These are phyloP conservation scores for Sycobia sp. DNA, from an alignment of 1,140 invertebrate species.

Conservation along the genomic window DNA sequence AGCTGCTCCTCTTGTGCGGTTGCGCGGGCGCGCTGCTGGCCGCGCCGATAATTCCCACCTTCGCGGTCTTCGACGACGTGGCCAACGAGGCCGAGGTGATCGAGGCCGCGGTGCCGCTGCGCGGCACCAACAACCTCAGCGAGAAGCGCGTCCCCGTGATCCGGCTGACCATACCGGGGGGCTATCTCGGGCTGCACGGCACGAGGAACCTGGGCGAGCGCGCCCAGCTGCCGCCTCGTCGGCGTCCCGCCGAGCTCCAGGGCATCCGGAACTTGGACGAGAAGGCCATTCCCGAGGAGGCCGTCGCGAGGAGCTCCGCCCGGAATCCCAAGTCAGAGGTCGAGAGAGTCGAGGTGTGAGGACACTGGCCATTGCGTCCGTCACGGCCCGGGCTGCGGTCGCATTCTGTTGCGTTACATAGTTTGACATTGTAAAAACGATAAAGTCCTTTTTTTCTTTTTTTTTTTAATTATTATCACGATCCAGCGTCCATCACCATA, in stretches of 20 bases:
- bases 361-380: too few relatives aligned
- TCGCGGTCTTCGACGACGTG: conserved; percentile 33
- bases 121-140: conserved; percentile 43
- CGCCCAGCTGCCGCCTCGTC: conserved; percentile 28
- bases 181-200: conserved; percentile 36
- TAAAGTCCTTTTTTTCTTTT: too few relatives aligned
- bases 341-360: conserved; percentile 6
- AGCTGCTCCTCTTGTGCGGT: conserved; percentile 42
- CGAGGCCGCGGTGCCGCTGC: conserved; percentile 36
- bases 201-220: conserved; percentile 43
- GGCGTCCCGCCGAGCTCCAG: background rate
- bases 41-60: conserved; percentile 2
- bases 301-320: background rate
- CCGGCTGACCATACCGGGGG: conserved; percentile 34
- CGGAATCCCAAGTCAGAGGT: conserved; percentile 28
- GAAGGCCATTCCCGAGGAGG: conserved; percentile 41
- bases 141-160: conserved; percentile 49
- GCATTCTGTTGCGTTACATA: too few relatives aligned
- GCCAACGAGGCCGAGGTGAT: conserved; percentile 45
- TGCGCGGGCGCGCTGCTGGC: conserved; percentile 31
- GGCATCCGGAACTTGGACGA: conserved; percentile 42
- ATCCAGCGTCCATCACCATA: too few relatives aligned
- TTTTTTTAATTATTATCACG: too few relatives aligned
- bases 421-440: too few relatives aligned
- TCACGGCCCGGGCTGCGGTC: too few relatives aligned